A percentile compares a stretch with the other conserved stretches of the same genome.
Evolutionary conservation across 2,797 vertebrate genomes (phyloP).

Genomic region (Lerista edwardsae): DNA sequence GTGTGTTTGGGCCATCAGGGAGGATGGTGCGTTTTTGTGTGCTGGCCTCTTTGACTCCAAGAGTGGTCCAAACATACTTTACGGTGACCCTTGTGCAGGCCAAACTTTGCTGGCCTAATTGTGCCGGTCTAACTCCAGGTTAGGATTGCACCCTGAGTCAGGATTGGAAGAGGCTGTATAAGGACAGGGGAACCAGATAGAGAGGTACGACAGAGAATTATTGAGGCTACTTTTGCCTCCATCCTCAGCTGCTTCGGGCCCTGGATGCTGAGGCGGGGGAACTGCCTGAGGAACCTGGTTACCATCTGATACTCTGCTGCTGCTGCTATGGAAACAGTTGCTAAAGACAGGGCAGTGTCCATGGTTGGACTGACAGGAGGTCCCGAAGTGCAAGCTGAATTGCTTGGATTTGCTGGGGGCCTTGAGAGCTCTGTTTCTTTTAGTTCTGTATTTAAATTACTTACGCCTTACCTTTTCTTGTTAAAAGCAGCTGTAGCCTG

Average conservation of each 20-base stretch:
- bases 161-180: neutral
- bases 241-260: neutral
- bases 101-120: too few relatives aligned
- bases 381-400: neutral
- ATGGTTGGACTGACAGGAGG: slow-evolving; percentile 18
- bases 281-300: slow-evolving; percentile 2
- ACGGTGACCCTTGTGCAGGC: too few relatives aligned
- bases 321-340: slow-evolving; percentile 40
- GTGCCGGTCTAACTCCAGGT: too few relatives aligned
- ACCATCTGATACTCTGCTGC: neutral
- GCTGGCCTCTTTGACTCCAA: too few relatives aligned
- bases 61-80: too few relatives aligned
- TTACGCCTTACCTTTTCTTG: too few relatives aligned
- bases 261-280: neutral
- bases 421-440: neutral
- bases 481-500: too few relatives aligned
- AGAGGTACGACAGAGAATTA: neutral
- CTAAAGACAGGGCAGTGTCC: slow-evolving; percentile 17
- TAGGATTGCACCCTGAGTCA: too few relatives aligned
- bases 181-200: neutral
- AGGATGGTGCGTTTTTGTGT: too few relatives aligned
- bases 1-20: too few relatives aligned
- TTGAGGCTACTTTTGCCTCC: neutral
- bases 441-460: too few relatives aligned
- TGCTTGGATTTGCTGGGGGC: neutral